Base-by-base conservation (phyloP, 92 coral and sea anemone genomes). In the Epizoanthus scotinus region DNA sequence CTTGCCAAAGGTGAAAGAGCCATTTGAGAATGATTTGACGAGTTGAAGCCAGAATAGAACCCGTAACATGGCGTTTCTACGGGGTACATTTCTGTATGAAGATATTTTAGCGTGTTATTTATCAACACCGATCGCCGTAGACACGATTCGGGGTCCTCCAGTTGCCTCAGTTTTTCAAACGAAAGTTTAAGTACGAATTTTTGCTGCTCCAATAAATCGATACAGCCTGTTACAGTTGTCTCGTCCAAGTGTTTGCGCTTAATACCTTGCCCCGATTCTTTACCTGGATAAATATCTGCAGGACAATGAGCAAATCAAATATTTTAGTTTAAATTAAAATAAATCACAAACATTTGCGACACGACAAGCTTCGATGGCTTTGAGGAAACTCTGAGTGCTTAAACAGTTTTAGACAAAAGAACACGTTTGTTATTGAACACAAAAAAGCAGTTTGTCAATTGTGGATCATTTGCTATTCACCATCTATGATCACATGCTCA, bases 121-220 rank as follows among this genome's bases (percentile, higher is more conserved):
- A 95, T 95, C 66, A 95, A 86, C 29, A 95, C 99, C 0, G 99
- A 91, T 10, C 99, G 90, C 26, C 99, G 84, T 25, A 95, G 80
- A 78, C 92, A 93, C 67, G 91, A 91, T 70, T 95, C 99, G 5
- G 98, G 99, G 77, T 95, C 99, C 64, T 95, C 99, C 0, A 95
- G 74, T 22, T 84, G 90, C 54, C 98, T 91, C 34, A 95, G 89
- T 87, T 95, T 95, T 86, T 95, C 95, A 70, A 95, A 86, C 56
- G 99, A 93, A 54, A 91, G 91, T 74, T 95, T 96, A 27, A 93
- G 82, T 62, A 95, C 73, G 63, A 88, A 89, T 89, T 84, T 84
- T 58, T 84, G 82, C 73, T 88, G 85, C 58, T 85, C 85, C 42
- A 49, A 69, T 49, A 79, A 64, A 50, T 64, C 72, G 1, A 56